Conservation (phyloP, 2,797 vertebrate species). For the Natrix natrix region DNA sequence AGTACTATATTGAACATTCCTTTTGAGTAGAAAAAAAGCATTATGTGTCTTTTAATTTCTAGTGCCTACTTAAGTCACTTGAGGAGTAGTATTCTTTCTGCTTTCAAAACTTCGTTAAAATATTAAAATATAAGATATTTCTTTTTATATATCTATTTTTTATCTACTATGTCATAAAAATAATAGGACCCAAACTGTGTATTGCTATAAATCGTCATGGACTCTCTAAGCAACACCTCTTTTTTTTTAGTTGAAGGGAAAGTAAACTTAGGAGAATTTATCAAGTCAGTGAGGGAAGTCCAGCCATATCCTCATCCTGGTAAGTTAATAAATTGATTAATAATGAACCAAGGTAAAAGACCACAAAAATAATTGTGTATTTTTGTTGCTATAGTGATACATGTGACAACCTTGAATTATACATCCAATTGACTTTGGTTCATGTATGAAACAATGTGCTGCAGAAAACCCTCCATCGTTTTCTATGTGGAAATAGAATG, state of each 20-base stretch:
- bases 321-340: slow-evolving; percentile 20
- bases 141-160: background rate
- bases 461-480: too few species aligned
- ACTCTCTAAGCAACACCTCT: background rate
- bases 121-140: background rate
- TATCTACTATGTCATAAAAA: background rate
- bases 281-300: slow-evolving; percentile 15
- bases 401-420: background rate
- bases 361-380: background rate
- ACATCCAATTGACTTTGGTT: background rate
- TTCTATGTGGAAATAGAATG: background rate
- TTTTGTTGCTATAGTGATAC: background rate
- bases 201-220: background rate
- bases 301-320: background rate
- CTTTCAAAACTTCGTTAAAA: background rate
- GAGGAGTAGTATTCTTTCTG: background rate
- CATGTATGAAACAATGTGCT: background rate
- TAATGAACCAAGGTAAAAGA: too few species aligned
- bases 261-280: slow-evolving; percentile 11
- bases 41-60: background rate
- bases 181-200: background rate
- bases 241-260: slow-evolving; percentile 24
- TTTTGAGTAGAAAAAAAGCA: background rate
- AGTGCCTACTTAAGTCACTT: background rate
- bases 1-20: background rate